phyloP scores from a whole-genome alignment of 2,888 invertebrate species.

The Standfussiana lucernea region DNA sequence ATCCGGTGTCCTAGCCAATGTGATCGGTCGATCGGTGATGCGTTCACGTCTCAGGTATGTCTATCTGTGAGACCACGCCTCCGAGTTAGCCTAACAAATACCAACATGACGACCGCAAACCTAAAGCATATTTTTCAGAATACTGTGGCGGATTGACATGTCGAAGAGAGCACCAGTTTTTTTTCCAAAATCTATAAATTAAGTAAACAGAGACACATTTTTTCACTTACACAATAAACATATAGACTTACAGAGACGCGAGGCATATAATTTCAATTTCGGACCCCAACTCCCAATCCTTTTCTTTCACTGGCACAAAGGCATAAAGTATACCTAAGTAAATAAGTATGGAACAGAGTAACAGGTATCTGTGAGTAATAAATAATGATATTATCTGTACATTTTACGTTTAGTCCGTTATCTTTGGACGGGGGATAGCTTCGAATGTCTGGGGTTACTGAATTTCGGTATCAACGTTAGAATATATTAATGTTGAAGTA shows the following conservation, averaged over 20 bases:
- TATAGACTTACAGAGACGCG: not conserved
- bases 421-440: conserved; percentile 38
- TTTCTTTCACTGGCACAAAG: not conserved
- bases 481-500: conserved; percentile 10
- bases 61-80: not conserved
- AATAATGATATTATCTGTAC: conserved; percentile 63
- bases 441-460: conserved; percentile 30
- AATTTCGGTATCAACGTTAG: conserved; percentile 24
- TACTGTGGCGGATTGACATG: not conserved
- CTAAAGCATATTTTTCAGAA: not conserved
- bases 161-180: not conserved
- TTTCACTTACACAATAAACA: conserved; percentile 9
- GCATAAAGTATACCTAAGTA: conserved; percentile 26
- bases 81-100: not conserved
- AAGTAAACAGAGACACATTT: not conserved
- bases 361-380: conserved; percentile 58
- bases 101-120: not conserved
- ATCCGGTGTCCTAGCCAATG: not conserved
- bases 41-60: not conserved
- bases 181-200: not conserved
- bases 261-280: conserved; percentile 22
- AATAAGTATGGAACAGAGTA: conserved; percentile 30
- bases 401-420: conserved; percentile 61
- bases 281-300: not conserved
- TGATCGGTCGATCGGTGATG: not conserved